Evolutionary conservation across 2,797 vertebrate genomes (phyloP).

Genomic region (Pseudochirops cupreus): DNA sequence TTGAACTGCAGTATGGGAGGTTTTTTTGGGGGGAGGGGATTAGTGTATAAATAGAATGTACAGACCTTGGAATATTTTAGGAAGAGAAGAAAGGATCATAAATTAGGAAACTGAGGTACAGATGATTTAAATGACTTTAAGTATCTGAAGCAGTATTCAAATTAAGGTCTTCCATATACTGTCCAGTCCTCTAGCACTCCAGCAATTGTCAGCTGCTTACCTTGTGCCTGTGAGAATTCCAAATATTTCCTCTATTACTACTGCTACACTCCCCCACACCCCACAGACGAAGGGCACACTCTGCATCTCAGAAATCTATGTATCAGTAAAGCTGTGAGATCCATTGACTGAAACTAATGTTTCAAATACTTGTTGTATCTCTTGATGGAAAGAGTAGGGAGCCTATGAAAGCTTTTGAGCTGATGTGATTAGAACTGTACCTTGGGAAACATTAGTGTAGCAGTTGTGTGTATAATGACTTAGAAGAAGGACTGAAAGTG

Average conservation of each 20-base stretch:
- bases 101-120: background rate
- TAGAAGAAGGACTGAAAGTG: background rate
- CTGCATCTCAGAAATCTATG: background rate
- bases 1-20: background rate
- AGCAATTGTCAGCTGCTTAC: background rate
- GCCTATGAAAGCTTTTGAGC: background rate
- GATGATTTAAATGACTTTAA: background rate
- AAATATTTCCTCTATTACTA: background rate
- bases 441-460: background rate
- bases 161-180: background rate
- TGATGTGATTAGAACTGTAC: background rate
- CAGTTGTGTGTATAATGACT: background rate
- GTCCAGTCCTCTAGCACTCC: background rate
- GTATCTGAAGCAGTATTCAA: background rate
- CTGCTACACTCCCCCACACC: too few species aligned
- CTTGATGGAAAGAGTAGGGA: background rate
- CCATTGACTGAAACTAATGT: background rate
- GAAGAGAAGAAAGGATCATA: background rate
- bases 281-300: background rate
- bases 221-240: background rate
- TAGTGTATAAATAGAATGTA: background rate
- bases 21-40: background rate
- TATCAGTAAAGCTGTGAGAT: background rate
- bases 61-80: background rate
- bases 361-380: too few species aligned